Percentiles rank a stretch among this genome's conserved stretches.
phyloP scores from a whole-genome alignment of 2,797 vertebrate species.

The Manis crassicaudata region DNA sequence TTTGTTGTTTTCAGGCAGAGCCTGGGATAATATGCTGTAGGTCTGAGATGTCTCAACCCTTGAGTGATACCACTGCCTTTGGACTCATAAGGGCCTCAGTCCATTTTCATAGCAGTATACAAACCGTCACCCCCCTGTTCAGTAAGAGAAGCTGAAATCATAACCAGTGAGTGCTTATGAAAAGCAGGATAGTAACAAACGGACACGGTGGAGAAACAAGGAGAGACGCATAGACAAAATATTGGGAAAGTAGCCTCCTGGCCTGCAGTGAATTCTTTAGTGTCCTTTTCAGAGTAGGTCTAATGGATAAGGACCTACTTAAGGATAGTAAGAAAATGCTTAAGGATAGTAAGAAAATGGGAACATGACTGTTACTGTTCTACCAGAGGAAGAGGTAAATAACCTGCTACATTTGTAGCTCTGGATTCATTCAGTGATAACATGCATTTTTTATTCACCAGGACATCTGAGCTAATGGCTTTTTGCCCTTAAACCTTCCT shows the following conservation, averaged over 20 bases:
- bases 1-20: neutral
- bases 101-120: no score
- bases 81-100: neutral
- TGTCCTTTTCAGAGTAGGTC: no score
- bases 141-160: neutral
- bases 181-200: neutral
- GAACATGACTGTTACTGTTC: neutral
- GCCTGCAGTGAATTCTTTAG: no score
- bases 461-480: conserved; percentile 10
- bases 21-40: neutral
- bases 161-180: neutral
- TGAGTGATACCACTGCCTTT: neutral
- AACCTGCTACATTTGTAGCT: conserved; percentile 42
- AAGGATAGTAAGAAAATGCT: no score
- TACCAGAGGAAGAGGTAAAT: conserved; percentile 33
- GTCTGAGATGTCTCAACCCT: neutral
- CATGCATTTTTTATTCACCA: conserved; percentile 61
- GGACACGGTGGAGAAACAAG: no score
- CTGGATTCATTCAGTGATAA: conserved; percentile 37
- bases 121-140: neutral
- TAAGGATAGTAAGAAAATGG: neutral
- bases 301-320: no score
- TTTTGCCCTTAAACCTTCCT: conserved; percentile 12
- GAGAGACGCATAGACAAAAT: no score
- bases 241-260: no score